A percentile compares a stretch with the other conserved stretches of the same genome.
Conservation (phyloP, 2,113 vertebrate species). For the Petrocephalus zakoni region DNA sequence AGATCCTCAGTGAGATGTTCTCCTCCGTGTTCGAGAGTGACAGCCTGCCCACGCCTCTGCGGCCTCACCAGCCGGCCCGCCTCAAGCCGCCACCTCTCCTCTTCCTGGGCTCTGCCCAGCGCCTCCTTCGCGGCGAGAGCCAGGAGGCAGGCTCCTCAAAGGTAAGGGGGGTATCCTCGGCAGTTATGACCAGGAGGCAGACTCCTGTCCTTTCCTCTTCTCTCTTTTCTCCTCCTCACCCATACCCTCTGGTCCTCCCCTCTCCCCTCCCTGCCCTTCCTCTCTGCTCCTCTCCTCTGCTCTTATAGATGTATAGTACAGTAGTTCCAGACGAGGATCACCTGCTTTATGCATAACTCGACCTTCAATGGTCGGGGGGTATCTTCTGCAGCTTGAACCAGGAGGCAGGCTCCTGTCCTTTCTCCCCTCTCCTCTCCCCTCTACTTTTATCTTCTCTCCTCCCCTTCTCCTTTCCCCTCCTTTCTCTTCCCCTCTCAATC, state of each 20-base stretch:
- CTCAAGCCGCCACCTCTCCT: conserved; percentile 66
- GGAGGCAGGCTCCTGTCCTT: too few relatives aligned
- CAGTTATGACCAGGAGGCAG: neutral
- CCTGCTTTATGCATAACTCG: neutral
- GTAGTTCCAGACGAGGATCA: neutral
- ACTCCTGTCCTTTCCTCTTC: neutral
- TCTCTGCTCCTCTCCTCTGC: too few relatives aligned
- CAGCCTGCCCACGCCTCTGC: conserved; percentile 62
- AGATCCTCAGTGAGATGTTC: conserved; percentile 85
- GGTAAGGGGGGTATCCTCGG: conserved; percentile 52
- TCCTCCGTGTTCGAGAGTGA: conserved; percentile 80
- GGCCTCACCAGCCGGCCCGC: conserved; percentile 62
- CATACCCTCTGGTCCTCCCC: neutral
- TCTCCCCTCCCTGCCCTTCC: neutral
- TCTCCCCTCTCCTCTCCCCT: too few relatives aligned
- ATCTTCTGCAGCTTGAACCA: too few relatives aligned
- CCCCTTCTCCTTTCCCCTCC: too few relatives aligned
- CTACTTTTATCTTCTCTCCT: too few relatives aligned
- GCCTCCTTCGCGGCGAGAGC: conserved; percentile 47
- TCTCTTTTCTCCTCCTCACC: too few relatives aligned
- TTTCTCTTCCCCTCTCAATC: too few relatives aligned
- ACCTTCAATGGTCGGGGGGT: neutral
- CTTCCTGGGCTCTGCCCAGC: conserved; percentile 56
- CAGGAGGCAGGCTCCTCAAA: conserved; percentile 59
- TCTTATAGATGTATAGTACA: neutral